These are phyloP conservation scores for Orthonyx spaldingii DNA, from an alignment of 2,113 vertebrate species.

Conservation along the genomic window DNA sequence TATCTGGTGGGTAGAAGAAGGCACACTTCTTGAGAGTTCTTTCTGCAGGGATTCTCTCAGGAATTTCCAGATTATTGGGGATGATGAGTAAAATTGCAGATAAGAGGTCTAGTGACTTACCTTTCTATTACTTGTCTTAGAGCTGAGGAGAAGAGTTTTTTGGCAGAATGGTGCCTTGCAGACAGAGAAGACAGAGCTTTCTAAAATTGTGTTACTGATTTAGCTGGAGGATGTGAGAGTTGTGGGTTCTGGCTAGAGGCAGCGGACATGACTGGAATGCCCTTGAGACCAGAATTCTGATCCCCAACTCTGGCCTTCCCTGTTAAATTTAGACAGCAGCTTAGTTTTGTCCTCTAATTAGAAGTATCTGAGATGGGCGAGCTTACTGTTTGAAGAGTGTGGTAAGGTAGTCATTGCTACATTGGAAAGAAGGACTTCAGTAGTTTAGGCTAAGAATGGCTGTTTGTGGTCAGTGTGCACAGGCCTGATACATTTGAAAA, in stretches of 20 bases:
- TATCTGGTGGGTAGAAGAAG: not conserved
- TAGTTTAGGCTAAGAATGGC: not conserved
- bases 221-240: not conserved
- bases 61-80: not conserved
- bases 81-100: not conserved
- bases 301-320: not conserved
- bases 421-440: not conserved
- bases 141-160: not conserved
- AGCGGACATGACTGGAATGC: not conserved
- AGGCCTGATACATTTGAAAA: not conserved
- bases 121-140: not conserved
- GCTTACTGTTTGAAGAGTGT: not conserved
- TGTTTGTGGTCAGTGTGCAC: not conserved
- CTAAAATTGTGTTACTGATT: not conserved
- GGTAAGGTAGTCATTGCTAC: not conserved
- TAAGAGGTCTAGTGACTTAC: not conserved
- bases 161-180: not conserved
- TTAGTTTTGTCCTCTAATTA: slow-evolving; percentile 37
- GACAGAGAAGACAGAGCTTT: not conserved
- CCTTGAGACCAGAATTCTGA: not conserved
- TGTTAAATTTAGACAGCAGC: slow-evolving; percentile 32
- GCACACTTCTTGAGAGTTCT: not conserved
- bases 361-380: not conserved
- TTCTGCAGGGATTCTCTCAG: not conserved
- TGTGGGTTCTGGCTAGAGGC: not conserved